A percentile compares a stretch with the other conserved stretches of the same genome.
phyloP scores from a whole-genome alignment of 2,888 invertebrate genomes.

The Ophion ventricosus region DNA sequence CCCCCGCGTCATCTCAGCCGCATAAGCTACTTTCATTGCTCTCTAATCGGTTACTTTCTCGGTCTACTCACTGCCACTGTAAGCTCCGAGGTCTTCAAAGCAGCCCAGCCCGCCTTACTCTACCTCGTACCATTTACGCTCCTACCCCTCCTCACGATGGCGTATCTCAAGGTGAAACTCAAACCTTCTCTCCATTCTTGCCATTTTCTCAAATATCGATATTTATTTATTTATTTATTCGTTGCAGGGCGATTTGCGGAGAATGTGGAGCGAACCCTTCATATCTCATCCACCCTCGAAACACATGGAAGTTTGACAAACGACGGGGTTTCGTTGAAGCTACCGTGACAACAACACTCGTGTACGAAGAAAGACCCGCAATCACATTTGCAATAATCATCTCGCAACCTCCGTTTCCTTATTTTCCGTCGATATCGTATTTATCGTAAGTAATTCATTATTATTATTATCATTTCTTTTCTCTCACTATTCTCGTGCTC shows the following conservation, averaged over 20 bases:
- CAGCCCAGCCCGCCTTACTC: constrained; percentile 98
- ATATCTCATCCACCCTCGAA: constrained; percentile 92
- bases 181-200: background rate
- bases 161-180: constrained; percentile 93
- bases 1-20: constrained; percentile 84
- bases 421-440: constrained; percentile 78
- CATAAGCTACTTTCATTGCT: constrained; percentile 98
- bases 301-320: constrained; percentile 91
- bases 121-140: constrained; percentile 99
- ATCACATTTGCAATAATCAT: constrained; percentile 67
- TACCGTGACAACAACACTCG: constrained; percentile 45
- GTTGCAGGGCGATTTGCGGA: constrained; percentile 94
- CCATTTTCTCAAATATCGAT: background rate
- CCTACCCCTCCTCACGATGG: constrained; percentile 98
- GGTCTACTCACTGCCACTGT: constrained; percentile 98
- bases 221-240: constrained; percentile 22
- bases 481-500: constrained; percentile 27
- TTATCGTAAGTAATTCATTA: constrained; percentile 78
- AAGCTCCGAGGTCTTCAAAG: constrained; percentile 98
- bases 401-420: constrained; percentile 72
- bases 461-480: constrained; percentile 47
- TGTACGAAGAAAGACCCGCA: constrained; percentile 64
- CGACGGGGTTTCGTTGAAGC: constrained; percentile 60
- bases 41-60: constrained; percentile 98
- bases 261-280: constrained; percentile 99